Evolutionary conservation across 2,113 vertebrate species (phyloP).

Genomic region (Oryzias melastigma): DNA sequence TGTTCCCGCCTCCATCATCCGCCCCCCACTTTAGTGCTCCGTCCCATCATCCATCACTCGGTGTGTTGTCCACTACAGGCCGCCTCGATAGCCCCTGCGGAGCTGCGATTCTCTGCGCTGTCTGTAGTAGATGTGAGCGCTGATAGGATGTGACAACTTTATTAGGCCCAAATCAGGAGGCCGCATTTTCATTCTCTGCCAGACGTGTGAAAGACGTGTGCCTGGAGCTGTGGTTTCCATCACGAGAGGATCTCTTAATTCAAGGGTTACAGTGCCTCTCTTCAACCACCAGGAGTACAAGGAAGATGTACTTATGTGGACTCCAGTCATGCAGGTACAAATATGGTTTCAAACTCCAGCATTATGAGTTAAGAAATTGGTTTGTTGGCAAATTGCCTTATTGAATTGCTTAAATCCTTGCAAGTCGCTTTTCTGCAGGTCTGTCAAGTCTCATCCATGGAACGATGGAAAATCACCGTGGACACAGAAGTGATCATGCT

Average conservation of each 20-base stretch:
- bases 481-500: too few species aligned
- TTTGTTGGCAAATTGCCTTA: too few species aligned
- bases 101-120: slow-evolving; percentile 52
- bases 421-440: too few species aligned
- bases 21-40: slow-evolving; percentile 17
- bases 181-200: slow-evolving; percentile 49
- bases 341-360: too few species aligned
- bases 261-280: slow-evolving; percentile 18
- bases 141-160: slow-evolving; percentile 80
- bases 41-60: slow-evolving; percentile 62
- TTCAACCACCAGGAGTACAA: slow-evolving; percentile 14
- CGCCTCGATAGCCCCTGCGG: slow-evolving; percentile 54
- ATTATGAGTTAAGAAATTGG: too few species aligned
- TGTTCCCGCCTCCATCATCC: slow-evolving; percentile 46
- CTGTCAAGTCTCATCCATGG: too few species aligned
- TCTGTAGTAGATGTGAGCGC: slow-evolving; percentile 61
- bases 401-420: too few species aligned
- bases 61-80: slow-evolving; percentile 51
- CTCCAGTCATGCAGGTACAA: too few species aligned
- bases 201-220: slow-evolving; percentile 48
- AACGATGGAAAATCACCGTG: too few species aligned
- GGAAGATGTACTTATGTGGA: too few species aligned
- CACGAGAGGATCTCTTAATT: slow-evolving; percentile 45
- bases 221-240: slow-evolving; percentile 44
- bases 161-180: slow-evolving; percentile 71